Base-by-base conservation (phyloP, 2,888 invertebrate species). In the Xanthorhoe designata region DNA sequence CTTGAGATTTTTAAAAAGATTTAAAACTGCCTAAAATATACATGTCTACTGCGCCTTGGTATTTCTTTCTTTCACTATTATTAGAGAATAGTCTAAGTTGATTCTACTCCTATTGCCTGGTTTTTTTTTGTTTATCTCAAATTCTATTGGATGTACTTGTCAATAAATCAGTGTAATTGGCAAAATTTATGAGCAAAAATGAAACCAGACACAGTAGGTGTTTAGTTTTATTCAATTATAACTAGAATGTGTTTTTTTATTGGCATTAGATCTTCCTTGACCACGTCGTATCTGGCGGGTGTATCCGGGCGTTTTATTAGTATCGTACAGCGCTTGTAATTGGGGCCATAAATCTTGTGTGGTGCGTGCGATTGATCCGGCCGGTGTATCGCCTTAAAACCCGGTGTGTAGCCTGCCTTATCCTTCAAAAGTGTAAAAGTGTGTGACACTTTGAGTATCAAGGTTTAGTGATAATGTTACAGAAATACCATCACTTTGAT, bases 321-420 rank as follows among this genome's bases (percentile, higher is more conserved):
- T 69, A 63, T 51, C 62, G 60, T 61, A 58, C 55, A 56, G 52
- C 55, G 52, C 24, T 18, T 66, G 71, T 81, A 78, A 80, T 80
- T 79, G 78, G 74, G 59, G 54, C 72, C 71, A 79, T 81, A 80
- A 80, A 81, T 81, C 79, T 76, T 66, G 64, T 67, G 64, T 67
- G 71, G 61, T 68, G 71, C 79, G 79, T 66, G 70, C 78, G 80
- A 78, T 77, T 79, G 78, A 78, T 77, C 75, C 73, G 38, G 17
- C 55, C 35, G 49, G 63, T 61, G 59, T 68, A 66, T 66, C 59
- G 45, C 55, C 64, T 63, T 61, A 38, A 62, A 60, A 50, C 60
- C 57, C 24, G 13, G 47, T 19, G 49, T 58, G 61, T 45, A 15
- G 50, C 52, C 24, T 17, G 51, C 54, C 15, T 60, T 66, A 59